Evolutionary conservation across 2,113 vertebrate species (phyloP), one percentile per base, ranked within the genome.

Genomic region (Cariama cristata): DNA sequence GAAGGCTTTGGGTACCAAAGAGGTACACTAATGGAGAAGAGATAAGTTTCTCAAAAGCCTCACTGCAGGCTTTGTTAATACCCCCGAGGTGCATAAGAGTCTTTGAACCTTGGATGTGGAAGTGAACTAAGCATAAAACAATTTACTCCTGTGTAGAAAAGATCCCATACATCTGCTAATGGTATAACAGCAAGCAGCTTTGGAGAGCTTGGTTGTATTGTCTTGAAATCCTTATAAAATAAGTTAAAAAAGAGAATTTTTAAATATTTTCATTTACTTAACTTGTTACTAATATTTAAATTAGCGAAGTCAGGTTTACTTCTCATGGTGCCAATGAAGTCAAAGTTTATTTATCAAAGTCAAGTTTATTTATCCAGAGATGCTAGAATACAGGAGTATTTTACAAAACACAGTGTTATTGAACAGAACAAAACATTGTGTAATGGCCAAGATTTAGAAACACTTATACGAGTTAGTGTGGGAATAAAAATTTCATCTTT

Each of bases 1-100:
- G 4, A 28, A 67, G 50, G 47, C 17, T 77, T 38, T 71, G 27
- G 20, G 55, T 77, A 53, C 28, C 12, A 30, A 35, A 66, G 33
- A 26, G 12, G 4, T 14, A 19, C 33, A 4, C 5, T 26, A 16
- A 30, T 11, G 18, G 7, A 38, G 15, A 30, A 30, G 52, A 52
- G 6, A 21, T 67, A 23, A 35, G 24, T 17, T 6, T 38, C 23
- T 64, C 35, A 40, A 32, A 81, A 95, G 24, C 32, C 52, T 82
- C 22, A 0, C 42, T 38, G 9, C 23, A 53, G 71, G 44, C 58
- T 94, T 79, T 27, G 20, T 27, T 60, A 30, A 33, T 7, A 5
- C 23, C 80, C 10, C 1, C 0, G 3, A 18, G 11, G 15, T 28
- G 19, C 8, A 0, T 1, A 40, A 38, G 30, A 45, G 38, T 2